These are phyloP conservation scores for Podarcis lilfordi DNA, from an alignment of 2,797 vertebrate species.

Conservation along the genomic window DNA sequence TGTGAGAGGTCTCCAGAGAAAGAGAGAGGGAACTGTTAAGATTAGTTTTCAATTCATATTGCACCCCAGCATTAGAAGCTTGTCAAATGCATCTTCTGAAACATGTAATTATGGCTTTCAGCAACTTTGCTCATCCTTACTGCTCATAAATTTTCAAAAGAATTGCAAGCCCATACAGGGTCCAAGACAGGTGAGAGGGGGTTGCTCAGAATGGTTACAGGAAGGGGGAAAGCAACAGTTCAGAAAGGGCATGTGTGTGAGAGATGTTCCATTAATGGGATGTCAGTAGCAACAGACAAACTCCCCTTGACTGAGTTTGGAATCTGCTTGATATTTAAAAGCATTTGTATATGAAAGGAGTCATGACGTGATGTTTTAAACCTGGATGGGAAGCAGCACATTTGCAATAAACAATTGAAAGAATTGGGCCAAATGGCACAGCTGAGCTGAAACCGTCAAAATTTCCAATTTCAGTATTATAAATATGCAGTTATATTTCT, in stretches of 20 bases:
- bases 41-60: neutral
- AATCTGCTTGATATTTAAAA: neutral
- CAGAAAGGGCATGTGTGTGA: neutral
- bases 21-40: neutral
- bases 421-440: neutral
- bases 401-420: neutral
- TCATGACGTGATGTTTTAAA: neutral
- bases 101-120: too few species aligned
- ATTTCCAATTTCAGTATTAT: neutral
- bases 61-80: neutral
- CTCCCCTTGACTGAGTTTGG: neutral
- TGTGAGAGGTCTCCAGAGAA: neutral
- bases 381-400: neutral
- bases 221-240: neutral
- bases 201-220: neutral
- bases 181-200: neutral
- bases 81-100: neutral
- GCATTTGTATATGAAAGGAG: neutral
- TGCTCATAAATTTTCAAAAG: neutral
- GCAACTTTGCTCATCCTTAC: neutral
- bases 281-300: neutral
- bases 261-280: neutral
- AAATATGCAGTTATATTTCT: neutral
- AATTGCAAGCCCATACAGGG: neutral
- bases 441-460: neutral